phyloP scores from a whole-genome alignment of 2,797 vertebrate species.

The Hemitrygon akajei region DNA sequence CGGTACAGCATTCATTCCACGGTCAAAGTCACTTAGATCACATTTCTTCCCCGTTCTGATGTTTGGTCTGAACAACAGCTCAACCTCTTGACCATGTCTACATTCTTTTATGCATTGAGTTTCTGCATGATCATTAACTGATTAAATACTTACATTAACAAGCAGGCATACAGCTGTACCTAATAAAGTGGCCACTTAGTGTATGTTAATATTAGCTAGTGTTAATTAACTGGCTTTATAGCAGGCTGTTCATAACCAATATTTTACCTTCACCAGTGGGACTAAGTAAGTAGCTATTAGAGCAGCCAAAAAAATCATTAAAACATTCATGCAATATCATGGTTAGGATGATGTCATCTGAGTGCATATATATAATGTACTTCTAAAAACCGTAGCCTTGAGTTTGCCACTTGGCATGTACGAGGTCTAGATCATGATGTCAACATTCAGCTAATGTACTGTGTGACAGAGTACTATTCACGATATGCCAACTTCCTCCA shows the following conservation, averaged over 20 bases:
- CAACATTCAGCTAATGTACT: background rate
- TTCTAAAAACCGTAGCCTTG: background rate
- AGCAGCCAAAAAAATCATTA: slow-evolving; percentile 29
- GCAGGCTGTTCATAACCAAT: background rate
- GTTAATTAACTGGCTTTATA: background rate
- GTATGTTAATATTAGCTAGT: too few relatives aligned
- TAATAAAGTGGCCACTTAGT: too few relatives aligned
- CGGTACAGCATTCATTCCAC: too few relatives aligned
- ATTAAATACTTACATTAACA: too few relatives aligned
- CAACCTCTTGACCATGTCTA: too few relatives aligned
- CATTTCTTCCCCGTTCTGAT: too few relatives aligned
- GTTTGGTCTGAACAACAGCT: too few relatives aligned
- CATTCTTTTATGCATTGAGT: too few relatives aligned
- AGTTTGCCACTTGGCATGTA: background rate
- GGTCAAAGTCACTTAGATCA: too few relatives aligned
- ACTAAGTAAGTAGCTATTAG: background rate
- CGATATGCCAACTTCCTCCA: background rate
- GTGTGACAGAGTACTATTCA: background rate
- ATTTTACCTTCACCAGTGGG: background rate
- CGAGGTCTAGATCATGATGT: slow-evolving; percentile 6
- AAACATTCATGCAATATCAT: background rate
- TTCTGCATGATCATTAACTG: too few relatives aligned
- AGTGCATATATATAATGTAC: slow-evolving; percentile 16
- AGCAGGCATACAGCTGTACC: too few relatives aligned
- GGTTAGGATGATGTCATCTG: slow-evolving; percentile 1